phyloP scores from a whole-genome alignment of 2,797 vertebrate species.

The Myotis vivesi region DNA sequence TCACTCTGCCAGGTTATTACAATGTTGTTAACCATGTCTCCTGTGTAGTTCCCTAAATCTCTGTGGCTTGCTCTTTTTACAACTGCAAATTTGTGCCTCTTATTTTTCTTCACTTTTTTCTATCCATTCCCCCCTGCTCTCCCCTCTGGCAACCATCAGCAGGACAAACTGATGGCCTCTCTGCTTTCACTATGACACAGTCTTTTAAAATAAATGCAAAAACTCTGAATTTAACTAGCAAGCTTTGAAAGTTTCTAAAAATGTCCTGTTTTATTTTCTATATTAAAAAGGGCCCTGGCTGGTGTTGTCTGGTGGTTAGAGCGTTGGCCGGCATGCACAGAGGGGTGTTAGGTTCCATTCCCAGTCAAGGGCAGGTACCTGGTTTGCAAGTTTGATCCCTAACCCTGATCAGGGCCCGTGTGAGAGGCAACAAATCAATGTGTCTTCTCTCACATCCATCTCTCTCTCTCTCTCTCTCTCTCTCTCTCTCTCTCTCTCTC shows the following conservation, averaged over 20 bases:
- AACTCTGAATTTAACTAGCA: not conserved
- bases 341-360: too few relatives aligned
- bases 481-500: too few relatives aligned
- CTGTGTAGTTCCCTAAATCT: not conserved
- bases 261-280: not conserved
- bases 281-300: not conserved
- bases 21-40: not conserved
- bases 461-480: too few relatives aligned
- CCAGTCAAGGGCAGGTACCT: too few relatives aligned
- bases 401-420: too few relatives aligned
- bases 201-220: not conserved
- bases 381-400: too few relatives aligned
- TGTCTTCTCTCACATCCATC: too few relatives aligned
- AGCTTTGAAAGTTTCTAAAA: not conserved
- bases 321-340: too few relatives aligned
- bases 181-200: not conserved
- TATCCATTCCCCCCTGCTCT: not conserved
- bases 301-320: too few relatives aligned
- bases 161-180: not conserved
- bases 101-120: not conserved
- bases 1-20: not conserved
- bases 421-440: too few relatives aligned
- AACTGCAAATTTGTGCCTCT: not conserved
- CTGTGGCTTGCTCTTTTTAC: not conserved
- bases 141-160: not conserved